Conservation (phyloP, 2,888 invertebrate genomes). For the Endotricha flammealis region DNA sequence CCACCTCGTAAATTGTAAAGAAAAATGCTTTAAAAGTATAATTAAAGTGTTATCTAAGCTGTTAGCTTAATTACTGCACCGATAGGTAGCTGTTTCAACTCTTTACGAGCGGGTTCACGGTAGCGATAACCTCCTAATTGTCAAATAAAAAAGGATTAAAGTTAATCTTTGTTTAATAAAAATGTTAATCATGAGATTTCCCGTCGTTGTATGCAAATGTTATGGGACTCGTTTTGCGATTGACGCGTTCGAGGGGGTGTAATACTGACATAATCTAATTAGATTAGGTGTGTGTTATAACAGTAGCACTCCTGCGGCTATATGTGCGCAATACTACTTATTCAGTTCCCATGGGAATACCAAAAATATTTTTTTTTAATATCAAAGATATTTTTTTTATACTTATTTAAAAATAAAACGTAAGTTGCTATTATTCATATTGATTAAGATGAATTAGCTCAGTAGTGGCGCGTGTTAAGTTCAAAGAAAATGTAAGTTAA, state of each 20-base stretch:
- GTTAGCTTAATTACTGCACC: slow-evolving; percentile 65
- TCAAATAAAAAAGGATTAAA: slow-evolving; percentile 77
- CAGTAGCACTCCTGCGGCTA: too few species aligned
- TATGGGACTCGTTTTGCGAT: slow-evolving; percentile 46
- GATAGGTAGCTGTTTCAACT: slow-evolving; percentile 69
- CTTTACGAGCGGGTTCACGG: slow-evolving; percentile 65
- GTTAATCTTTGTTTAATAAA: slow-evolving; percentile 75
- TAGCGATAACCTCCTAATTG: slow-evolving; percentile 74
- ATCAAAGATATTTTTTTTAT: too few species aligned
- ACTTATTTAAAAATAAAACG: too few species aligned
- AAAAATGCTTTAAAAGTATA: slow-evolving; percentile 39
- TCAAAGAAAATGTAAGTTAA: too few species aligned
- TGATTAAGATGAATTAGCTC: too few species aligned
- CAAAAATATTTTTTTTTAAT: too few species aligned
- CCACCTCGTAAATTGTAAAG: slow-evolving; percentile 39
- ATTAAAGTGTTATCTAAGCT: slow-evolving; percentile 60
- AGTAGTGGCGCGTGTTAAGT: too few species aligned
- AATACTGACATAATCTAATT: slow-evolving; percentile 5
- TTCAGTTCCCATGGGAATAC: too few species aligned
- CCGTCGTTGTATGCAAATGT: slow-evolving; percentile 69
- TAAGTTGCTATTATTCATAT: too few species aligned
- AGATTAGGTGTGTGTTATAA: too few species aligned
- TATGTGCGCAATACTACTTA: too few species aligned
- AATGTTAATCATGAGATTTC: slow-evolving; percentile 75
- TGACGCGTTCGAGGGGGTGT: slow-evolving; percentile 23